Percentiles rank a stretch among this genome's conserved stretches.
These are phyloP conservation scores for Perca fluviatilis DNA, from an alignment of 2,113 vertebrate species.

Conservation along the genomic window DNA sequence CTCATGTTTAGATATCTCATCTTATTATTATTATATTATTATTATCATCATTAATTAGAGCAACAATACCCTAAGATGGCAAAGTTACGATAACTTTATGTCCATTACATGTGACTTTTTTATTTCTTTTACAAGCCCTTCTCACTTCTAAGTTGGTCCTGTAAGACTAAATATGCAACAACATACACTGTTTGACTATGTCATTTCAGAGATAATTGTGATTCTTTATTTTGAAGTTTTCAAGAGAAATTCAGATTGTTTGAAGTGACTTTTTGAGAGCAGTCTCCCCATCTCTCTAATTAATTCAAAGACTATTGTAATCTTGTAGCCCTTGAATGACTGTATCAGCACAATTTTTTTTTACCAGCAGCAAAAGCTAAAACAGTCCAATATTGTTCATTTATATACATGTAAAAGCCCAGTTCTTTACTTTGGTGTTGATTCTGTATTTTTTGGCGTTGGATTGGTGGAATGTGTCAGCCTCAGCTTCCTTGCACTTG, in stretches of 20 bases:
- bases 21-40: conserved; percentile 1
- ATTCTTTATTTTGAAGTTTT: not conserved
- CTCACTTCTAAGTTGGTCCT: not conserved
- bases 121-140: not conserved
- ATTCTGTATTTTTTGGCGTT: conserved; percentile 14
- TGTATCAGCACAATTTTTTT: too few species aligned
- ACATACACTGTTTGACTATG: not conserved
- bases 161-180: not conserved
- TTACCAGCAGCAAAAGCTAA: too few species aligned
- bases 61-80: not conserved
- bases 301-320: not conserved
- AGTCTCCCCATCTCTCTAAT: too few species aligned
- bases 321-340: not conserved
- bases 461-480: conserved; percentile 23
- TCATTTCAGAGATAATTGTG: not conserved
- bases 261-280: not conserved
- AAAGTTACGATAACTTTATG: not conserved
- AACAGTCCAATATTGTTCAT: not conserved
- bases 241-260: not conserved
- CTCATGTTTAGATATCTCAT: not conserved
- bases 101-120: not conserved
- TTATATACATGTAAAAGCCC: not conserved
- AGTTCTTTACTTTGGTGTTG: not conserved
- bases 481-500: conserved; percentile 1
- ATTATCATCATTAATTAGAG: not conserved